Evolutionary conservation across 2,797 vertebrate species (phyloP), one percentile per base, ranked within the genome.

Genomic region (Cynodonichthys magdalenae): DNA sequence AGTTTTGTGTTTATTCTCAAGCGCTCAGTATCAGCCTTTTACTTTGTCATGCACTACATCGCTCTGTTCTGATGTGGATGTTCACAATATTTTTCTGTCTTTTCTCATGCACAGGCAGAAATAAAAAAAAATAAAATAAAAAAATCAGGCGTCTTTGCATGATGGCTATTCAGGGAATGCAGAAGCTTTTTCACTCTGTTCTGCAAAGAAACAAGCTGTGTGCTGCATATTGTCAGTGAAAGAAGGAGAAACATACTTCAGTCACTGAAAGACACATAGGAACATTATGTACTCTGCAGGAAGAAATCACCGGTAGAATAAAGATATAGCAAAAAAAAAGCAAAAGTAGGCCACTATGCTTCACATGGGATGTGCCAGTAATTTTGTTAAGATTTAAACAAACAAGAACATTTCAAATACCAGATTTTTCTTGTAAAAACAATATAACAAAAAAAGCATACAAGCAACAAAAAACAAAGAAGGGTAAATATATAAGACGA

Each of bases 161-260:
- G 72, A 65, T 58, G 73, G 54, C 59, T 80, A 75, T 80, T 85
- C 51, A 63, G 59, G 52, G 74, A 67, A 53, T 50, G 53, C 54
- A 67, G 66, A 48, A 28, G 41, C 8, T n/a, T 68, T 69, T 74
- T 34, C 63, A 62, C 50, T 56, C 44, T 70, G 61, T 44, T 8
- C 8, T 55, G 49, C 34, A 69, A 59, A 66, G 27, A 18, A 28
- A 74, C 5, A 55, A 54, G 45, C 59, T 66, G 47, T 56, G n/a
- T 59, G 58, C 63, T 63, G 31, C 47, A 63, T 60, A 55, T 59
- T 57, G 60, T 60, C 41, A 53, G 28, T 36, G 53, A 74, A 60
- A 69, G 54, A 78, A 69, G 47, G 49, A 65, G 54, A 75, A 19
- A 59, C 68, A 74, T 72, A 44, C 61, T 53, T 77, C 63, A 52